Percentiles rank a stretch among this genome's conserved stretches.
phyloP scores from a whole-genome alignment of 2,113 vertebrate genomes.

The Aegypius monachus region DNA sequence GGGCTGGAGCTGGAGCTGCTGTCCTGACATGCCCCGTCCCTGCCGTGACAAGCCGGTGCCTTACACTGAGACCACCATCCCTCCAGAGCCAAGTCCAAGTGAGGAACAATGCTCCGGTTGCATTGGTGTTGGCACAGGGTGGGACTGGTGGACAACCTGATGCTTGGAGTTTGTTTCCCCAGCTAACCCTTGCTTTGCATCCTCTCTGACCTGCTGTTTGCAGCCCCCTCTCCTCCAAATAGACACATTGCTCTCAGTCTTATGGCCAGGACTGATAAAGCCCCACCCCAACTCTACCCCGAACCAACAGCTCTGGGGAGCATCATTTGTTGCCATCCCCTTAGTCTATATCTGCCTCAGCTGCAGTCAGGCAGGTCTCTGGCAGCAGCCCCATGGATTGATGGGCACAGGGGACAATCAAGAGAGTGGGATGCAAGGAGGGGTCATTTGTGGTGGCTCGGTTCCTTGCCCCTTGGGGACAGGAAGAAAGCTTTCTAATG shows the following conservation, averaged over 20 bases:
- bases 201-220: not conserved
- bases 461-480: not conserved
- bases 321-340: not conserved
- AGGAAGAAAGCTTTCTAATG: not conserved
- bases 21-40: not conserved
- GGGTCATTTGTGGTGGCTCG: not conserved
- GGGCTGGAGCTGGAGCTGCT: not conserved
- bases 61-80: rapidly evolving
- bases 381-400: not conserved
- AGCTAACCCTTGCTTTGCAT: not conserved
- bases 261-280: not conserved
- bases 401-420: not conserved
- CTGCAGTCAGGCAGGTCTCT: not conserved
- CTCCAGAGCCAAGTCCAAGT: not conserved
- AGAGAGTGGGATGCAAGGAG: not conserved
- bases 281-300: not conserved
- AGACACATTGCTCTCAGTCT: not conserved
- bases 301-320: not conserved
- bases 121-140: not conserved
- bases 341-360: not conserved
- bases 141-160: not conserved
- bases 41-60: rapidly evolving
- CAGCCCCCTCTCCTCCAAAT: not conserved
- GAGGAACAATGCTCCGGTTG: not conserved
- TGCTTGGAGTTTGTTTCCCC: not conserved